Percentiles rank a stretch among this genome's conserved stretches.
These are phyloP conservation scores for Apamea crenata DNA, from an alignment of 2,888 invertebrate species.

Conservation along the genomic window DNA sequence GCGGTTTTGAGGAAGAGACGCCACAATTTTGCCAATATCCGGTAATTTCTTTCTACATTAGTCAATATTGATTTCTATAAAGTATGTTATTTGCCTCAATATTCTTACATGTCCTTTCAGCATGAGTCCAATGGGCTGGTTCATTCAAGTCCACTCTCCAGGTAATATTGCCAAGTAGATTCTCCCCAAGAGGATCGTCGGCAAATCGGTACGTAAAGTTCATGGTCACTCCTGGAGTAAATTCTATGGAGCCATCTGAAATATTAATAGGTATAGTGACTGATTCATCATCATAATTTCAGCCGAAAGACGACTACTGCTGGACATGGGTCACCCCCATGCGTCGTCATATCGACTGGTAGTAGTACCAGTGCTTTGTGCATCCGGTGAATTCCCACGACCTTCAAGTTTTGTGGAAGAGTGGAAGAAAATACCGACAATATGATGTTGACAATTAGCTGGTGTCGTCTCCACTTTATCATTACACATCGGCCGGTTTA, in stretches of 20 bases:
- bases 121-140: constrained; percentile 96
- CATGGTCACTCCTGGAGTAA: constrained; percentile 94
- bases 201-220: constrained; percentile 96
- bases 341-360: neutral
- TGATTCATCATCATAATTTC: neutral
- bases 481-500: neutral
- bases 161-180: constrained; percentile 95
- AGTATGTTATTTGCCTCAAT: neutral
- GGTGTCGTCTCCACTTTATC: neutral
- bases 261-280: neutral
- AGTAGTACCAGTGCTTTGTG: neutral
- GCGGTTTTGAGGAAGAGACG: neutral
- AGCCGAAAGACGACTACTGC: too few species aligned
- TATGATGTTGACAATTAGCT: neutral
- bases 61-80: neutral
- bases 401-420: too few species aligned
- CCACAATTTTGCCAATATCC: neutral
- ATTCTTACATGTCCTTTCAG: constrained; percentile 94
- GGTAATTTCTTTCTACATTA: neutral
- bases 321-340: too few species aligned
- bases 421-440: neutral
- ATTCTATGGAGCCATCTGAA: constrained; percentile 84
- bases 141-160: constrained; percentile 94
- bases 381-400: neutral
- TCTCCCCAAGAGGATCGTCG: constrained; percentile 95